A percentile compares a stretch with the other conserved stretches of the same genome.
Evolutionary conservation across 2,113 vertebrate genomes (phyloP).

Genomic region (Megaceryle torquata): DNA sequence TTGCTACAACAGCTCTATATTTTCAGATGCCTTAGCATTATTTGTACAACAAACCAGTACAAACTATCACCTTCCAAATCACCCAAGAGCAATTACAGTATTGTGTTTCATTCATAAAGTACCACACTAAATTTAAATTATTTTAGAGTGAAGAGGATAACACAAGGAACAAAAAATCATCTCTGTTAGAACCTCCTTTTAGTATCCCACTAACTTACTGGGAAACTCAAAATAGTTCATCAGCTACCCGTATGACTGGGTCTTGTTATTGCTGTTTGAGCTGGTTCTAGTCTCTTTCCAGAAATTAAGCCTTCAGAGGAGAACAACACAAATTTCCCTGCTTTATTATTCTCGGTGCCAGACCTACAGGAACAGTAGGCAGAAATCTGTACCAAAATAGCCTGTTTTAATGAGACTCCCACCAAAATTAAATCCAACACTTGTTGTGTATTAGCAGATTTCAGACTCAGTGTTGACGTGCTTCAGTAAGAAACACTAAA

Average conservation of each 20-base stretch:
- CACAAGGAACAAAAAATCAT: not conserved
- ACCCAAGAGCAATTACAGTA: not conserved
- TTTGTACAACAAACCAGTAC: not conserved
- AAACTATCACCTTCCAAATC: not conserved
- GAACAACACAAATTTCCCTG: not conserved
- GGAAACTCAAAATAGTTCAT: not conserved
- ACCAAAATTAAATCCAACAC: not conserved
- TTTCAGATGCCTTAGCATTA: not conserved
- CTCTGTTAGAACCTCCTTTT: not conserved
- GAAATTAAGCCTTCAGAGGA: not conserved
- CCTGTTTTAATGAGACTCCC: not conserved
- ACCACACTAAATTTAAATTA: not conserved
- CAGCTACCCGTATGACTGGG: not conserved
- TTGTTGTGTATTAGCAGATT: not conserved
- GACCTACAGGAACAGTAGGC: not conserved
- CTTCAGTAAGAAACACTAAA: not conserved
- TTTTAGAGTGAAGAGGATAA: not conserved
- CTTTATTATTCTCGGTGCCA: not conserved
- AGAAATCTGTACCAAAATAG: not conserved
- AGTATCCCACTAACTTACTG: not conserved
- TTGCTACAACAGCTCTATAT: not conserved
- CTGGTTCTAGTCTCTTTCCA: not conserved
- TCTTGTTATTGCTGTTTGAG: not conserved
- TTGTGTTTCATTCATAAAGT: not conserved
- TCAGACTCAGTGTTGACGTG: not conserved